Evolutionary conservation across 2,113 vertebrate species (phyloP), one percentile per base, ranked within the genome.

Genomic region (Pangasianodon hypophthalmus): DNA sequence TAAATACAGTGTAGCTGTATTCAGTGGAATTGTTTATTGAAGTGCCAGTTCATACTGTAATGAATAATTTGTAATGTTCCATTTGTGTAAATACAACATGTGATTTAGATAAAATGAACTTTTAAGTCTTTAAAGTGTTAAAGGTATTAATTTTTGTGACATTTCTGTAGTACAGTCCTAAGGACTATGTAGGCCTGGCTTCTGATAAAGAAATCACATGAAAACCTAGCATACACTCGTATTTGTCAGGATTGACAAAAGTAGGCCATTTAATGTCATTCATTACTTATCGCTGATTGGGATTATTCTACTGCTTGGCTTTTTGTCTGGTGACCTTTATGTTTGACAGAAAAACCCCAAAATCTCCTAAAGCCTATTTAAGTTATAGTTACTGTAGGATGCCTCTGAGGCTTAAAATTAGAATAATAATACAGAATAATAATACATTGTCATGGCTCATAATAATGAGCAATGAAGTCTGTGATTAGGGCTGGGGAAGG

Each of bases 1-100:
- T 79, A 79, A 87, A 87, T 60, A 79, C 37, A 37, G 37, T 37
- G 37, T n/a, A 75, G 32, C 14, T 75, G 54, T 79, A n/a, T 32
- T 19, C 9, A 13, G 8, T 37, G 2, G 2, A 37, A 71, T 52
- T 32, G 10, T 4, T 50, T n/a, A 80, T 3, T 79, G 41, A 48
- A 46, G 46, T 75, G 73, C 19, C 73, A 46, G 41, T 50, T 48
- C 24, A 26, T 79, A 19, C 19, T 73, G 18, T 41, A 73, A 50
- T 26, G 4, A 77, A 80, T n/a, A 26, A 52, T n/a, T 50, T n/a
- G 48, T 75, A 41, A 75, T 75, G 18, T 24, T 44, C 71, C 7
- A 44, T 75, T 75, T 75, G 46, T 80, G 52, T 80, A 80, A 80
- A 50, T 50, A 80, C 16, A 80, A 48, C 2, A 73, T 11, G 67